A percentile compares a stretch with the other conserved stretches of the same genome.
phyloP scores from a whole-genome alignment of 1,140 invertebrate species.

The Polypedilum vanderplanki region DNA sequence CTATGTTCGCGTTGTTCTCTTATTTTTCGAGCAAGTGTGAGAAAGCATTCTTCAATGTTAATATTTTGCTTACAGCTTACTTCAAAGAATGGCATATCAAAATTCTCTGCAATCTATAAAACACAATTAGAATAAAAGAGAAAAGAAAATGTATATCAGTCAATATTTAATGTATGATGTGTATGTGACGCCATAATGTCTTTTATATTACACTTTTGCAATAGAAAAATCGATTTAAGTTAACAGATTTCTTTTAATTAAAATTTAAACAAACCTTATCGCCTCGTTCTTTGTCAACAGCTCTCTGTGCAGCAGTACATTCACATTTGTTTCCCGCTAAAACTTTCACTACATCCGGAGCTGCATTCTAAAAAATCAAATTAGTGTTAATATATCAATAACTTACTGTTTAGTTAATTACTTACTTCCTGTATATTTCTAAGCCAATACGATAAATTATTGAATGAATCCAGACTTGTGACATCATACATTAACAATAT shows the following conservation, averaged over 20 bases:
- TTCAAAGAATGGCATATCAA: slow-evolving; percentile 87
- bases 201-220: too few species aligned
- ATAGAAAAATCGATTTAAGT: too few species aligned
- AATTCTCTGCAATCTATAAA: slow-evolving; percentile 75
- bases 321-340: slow-evolving; percentile 81
- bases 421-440: slow-evolving; percentile 76
- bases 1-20: slow-evolving; percentile 67
- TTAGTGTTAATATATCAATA: slow-evolving; percentile 22
- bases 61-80: slow-evolving; percentile 86
- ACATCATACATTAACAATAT: slow-evolving; percentile 83
- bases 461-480: slow-evolving; percentile 77
- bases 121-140: slow-evolving; percentile 29
- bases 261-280: slow-evolving; percentile 55
- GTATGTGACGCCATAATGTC: not conserved
- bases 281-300: slow-evolving; percentile 68
- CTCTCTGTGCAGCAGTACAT: slow-evolving; percentile 57
- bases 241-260: slow-evolving; percentile 8
- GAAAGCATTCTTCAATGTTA: slow-evolving; percentile 80
- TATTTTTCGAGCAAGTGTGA: slow-evolving; percentile 74
- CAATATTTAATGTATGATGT: slow-evolving; percentile 28
- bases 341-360: slow-evolving; percentile 76
- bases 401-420: slow-evolving; percentile 30
- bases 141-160: slow-evolving; percentile 20
- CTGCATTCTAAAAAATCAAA: slow-evolving; percentile 59
- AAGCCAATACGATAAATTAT: slow-evolving; percentile 79